Base-by-base conservation (phyloP, 2,113 vertebrate genomes). In the Zosterops pallidus region DNA sequence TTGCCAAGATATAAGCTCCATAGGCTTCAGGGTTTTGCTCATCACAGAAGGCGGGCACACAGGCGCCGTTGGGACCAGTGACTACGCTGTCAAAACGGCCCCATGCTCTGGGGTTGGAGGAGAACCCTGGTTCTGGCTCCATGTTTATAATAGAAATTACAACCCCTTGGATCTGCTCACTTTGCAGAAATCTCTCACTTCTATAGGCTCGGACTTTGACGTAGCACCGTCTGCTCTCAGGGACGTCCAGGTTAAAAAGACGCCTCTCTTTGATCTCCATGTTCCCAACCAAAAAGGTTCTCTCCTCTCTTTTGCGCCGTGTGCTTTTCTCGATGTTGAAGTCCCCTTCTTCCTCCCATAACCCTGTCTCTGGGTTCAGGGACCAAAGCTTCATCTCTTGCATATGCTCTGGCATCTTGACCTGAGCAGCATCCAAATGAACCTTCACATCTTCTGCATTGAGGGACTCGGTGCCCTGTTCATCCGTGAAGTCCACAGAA, bases 261-360 rank as follows among this genome's bases (percentile, higher is more conserved):
- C 99, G 96, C 77, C 99, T 97, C 89, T 99, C 99, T 60, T 99
- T 98, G 95, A 99, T 99, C 97, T 99, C 99, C 99, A 99, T 99
- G 95, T 99, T 99, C 31, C 99, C 99, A 70, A 99, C 98, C 77
- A 99, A 97, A 96, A 99, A 99, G 2, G 99, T 99, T 89, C 99
- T 98, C 64, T 99, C 98, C 68, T 99, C 99, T 67, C 99, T 98
- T 96, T 98, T 99, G 20, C 70, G 95, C 74, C 99, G 97, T 46
- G 79, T 97, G 82, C 97, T 98, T 83, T 95, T 98, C 89, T 99
- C 98, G 7, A 98, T 47, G 64, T 97, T 97, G 82, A 99, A 98
- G 78, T 98, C 98, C 8, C 98, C 98, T 94, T 99, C 99, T 90
- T 99, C 99, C 79, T 99, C 99, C 99, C 99, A 99, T 71, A 99